Evolutionary conservation across 1,140 invertebrate genomes (phyloP).

Genomic region (Drosophila funebris): DNA sequence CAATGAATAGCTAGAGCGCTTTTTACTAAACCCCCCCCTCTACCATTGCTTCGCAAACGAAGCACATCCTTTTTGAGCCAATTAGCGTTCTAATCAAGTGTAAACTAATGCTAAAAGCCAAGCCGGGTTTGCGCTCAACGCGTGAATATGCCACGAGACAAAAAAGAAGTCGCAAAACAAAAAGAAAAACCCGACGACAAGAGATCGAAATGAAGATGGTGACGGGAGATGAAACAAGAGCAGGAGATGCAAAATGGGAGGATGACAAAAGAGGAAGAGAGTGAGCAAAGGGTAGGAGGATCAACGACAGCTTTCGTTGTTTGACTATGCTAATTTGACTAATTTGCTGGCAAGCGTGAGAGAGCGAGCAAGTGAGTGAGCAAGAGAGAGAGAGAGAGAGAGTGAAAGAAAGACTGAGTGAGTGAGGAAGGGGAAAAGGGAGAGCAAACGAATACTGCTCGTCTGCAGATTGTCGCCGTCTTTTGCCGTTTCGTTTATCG

Average conservation of each 20-base stretch:
- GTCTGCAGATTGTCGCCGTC: conserved; percentile 24
- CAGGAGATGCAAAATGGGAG: not conserved
- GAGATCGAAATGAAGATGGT: conserved; percentile 1
- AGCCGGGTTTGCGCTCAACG: conserved; percentile 73
- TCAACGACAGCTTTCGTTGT: conserved; percentile 42
- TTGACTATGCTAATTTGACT: conserved; percentile 70
- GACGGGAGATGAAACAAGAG: too few species aligned
- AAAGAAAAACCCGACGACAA: conserved; percentile 8
- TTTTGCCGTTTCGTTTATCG: conserved; percentile 3
- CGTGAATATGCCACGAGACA: conserved; percentile 80
- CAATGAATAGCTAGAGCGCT: conserved; percentile 33
- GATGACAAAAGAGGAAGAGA: not conserved
- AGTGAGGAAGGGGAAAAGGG: not conserved
- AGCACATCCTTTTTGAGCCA: conserved; percentile 37
- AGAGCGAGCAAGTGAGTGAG: conserved; percentile 1
- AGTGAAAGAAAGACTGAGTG: not conserved
- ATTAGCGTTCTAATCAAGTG: conserved; percentile 82
- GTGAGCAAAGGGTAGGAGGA: conserved; percentile 4
- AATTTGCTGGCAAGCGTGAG: conserved; percentile 45
- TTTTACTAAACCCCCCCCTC: not conserved
- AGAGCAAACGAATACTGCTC: conserved; percentile 19
- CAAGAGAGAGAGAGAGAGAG: conserved; percentile 1
- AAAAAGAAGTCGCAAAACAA: conserved; percentile 27
- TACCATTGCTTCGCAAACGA: not conserved
- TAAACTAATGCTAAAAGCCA: conserved; percentile 82